Evolutionary conservation across 1,140 invertebrate species (phyloP).

Genomic region (Globodera rostochiensis): DNA sequence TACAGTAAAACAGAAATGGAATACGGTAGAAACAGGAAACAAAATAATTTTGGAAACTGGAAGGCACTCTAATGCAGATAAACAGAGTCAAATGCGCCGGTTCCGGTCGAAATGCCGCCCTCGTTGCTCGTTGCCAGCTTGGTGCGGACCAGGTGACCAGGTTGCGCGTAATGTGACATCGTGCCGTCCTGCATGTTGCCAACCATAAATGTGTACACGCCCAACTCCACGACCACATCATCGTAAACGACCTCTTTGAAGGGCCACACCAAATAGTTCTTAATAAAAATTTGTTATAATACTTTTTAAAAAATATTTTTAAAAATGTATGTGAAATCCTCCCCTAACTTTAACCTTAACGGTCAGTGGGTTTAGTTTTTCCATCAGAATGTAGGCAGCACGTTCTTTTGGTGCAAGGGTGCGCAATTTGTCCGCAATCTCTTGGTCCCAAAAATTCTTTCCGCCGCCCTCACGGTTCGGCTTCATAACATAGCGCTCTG

Average conservation of each 20-base stretch:
- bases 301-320: neutral
- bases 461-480: conserved; percentile 82
- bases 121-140: conserved; percentile 84
- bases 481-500: conserved; percentile 87
- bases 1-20: no score
- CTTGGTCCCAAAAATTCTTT: conserved; percentile 86
- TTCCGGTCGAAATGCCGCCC: conserved; percentile 86
- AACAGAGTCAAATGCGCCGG: conserved; percentile 79
- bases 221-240: conserved; percentile 84
- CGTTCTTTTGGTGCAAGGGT: conserved; percentile 75
- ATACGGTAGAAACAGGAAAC: no score
- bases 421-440: conserved; percentile 74
- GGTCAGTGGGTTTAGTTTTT: conserved; percentile 66
- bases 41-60: no score
- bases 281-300: conserved; percentile 34
- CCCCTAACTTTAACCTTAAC: conserved; percentile 46
- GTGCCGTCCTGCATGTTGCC: conserved; percentile 66
- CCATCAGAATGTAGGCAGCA: conserved; percentile 90
- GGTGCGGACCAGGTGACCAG: conserved; percentile 87
- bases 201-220: conserved; percentile 85
- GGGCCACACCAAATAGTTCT: conserved; percentile 82
- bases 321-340: no score
- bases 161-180: conserved; percentile 74
- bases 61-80: conserved; percentile 46
- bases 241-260: conserved; percentile 68